Conservation (phyloP, 2,797 vertebrate species). For the Danio albolineatus region DNA sequence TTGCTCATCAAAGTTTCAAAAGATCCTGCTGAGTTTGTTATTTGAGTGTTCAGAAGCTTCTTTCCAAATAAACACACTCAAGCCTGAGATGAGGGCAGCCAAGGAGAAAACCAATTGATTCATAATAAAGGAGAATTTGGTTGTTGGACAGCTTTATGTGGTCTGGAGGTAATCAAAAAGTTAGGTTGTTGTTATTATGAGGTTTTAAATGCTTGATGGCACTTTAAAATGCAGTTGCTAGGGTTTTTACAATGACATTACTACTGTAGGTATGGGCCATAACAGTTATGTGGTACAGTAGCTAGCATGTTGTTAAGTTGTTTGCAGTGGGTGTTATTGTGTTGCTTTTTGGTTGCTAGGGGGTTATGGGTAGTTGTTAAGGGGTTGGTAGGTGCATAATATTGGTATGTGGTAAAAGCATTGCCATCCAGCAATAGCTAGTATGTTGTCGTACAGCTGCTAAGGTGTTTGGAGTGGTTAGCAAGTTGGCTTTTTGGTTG, state of each 20-base stretch:
- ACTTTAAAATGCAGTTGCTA: background rate
- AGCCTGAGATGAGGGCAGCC: slow-evolving; percentile 19
- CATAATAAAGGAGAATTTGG: slow-evolving; percentile 34
- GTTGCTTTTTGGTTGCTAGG: background rate
- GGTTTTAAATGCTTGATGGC: background rate
- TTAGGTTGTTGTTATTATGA: background rate
- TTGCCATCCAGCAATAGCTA: too few relatives aligned
- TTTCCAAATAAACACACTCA: slow-evolving; percentile 31
- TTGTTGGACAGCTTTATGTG: slow-evolving; percentile 1
- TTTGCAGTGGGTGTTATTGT: too few relatives aligned
- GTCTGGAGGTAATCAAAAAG: slow-evolving; percentile 18
- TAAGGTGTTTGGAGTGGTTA: background rate
- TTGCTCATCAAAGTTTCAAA: slow-evolving; percentile 75
- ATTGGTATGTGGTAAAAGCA: background rate
- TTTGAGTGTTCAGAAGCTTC: slow-evolving; percentile 19
- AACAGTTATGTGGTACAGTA: too few relatives aligned
- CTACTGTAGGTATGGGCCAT: background rate
- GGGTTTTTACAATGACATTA: background rate
- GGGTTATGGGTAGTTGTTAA: background rate
- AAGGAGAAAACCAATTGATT: slow-evolving; percentile 10
- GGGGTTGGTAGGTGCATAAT: background rate
- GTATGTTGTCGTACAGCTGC: too few relatives aligned
- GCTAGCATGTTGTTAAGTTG: background rate
- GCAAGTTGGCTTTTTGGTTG: background rate
- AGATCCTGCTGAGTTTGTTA: slow-evolving; percentile 69